Conservation (phyloP, 2,888 invertebrate genomes). For the Anticlea derivata region DNA sequence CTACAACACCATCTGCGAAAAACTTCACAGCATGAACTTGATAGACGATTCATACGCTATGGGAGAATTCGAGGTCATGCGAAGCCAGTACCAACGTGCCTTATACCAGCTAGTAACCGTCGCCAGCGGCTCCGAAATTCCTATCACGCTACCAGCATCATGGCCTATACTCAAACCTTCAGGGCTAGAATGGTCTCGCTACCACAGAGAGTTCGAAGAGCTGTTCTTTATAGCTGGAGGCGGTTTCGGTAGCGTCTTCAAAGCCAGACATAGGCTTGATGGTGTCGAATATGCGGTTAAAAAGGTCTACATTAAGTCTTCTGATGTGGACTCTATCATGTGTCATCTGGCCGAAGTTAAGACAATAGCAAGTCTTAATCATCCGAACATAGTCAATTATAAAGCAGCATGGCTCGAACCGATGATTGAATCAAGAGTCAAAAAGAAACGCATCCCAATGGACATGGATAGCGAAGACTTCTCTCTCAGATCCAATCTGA, state of each 20-base stretch:
- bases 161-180: constrained; percentile 82
- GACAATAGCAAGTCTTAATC: constrained; percentile 90
- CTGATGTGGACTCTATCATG: constrained; percentile 85
- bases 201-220: constrained; percentile 88
- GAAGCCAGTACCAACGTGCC: constrained; percentile 87
- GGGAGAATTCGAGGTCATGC: constrained; percentile 88
- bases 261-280: constrained; percentile 89
- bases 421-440: constrained; percentile 76
- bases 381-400: constrained; percentile 91
- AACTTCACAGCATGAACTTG: constrained; percentile 86
- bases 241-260: constrained; percentile 91
- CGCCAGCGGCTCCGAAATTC: constrained; percentile 82
- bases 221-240: constrained; percentile 87
- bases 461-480: constrained; percentile 70
- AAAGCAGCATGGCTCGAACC: constrained; percentile 93
- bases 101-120: constrained; percentile 86
- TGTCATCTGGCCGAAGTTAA: constrained; percentile 90
- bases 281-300: constrained; percentile 91
- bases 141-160: constrained; percentile 71
- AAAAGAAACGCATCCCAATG: constrained; percentile 64
- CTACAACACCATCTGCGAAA: constrained; percentile 87
- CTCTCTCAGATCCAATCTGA: constrained; percentile 50
- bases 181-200: constrained; percentile 85
- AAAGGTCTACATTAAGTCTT: constrained; percentile 87
- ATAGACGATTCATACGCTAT: constrained; percentile 88